Evolutionary conservation across 2,113 vertebrate genomes (phyloP).

Genomic region (Bostrychus sinensis): DNA sequence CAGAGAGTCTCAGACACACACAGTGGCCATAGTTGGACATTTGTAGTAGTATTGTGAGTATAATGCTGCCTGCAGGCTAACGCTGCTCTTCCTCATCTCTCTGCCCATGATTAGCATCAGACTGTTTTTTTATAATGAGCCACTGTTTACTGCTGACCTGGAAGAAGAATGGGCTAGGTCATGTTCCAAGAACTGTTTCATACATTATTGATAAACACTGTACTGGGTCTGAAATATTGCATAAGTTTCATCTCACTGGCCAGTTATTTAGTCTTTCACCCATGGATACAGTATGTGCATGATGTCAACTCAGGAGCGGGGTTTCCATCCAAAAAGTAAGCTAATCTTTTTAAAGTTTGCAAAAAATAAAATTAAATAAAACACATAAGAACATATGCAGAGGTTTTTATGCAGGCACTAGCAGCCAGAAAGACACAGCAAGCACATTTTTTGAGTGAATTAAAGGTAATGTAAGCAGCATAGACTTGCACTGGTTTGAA

Average conservation of each 20-base stretch:
- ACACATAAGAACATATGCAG: too few species aligned
- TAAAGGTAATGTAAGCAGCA: too few species aligned
- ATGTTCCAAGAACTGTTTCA: slow-evolving; percentile 14
- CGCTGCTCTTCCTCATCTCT: slow-evolving; percentile 6
- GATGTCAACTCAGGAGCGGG: background rate
- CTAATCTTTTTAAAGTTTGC: too few species aligned
- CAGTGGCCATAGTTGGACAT: background rate
- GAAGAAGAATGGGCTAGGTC: slow-evolving; percentile 36
- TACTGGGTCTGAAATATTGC: background rate
- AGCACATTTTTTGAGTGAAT: too few species aligned
- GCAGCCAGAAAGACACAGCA: too few species aligned
- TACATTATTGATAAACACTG: background rate
- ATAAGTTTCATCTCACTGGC: background rate
- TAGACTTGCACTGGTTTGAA: too few species aligned
- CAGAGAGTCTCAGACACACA: background rate
- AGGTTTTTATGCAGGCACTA: too few species aligned
- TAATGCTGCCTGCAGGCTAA: slow-evolving; percentile 46
- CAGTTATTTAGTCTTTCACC: background rate
- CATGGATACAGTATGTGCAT: background rate
- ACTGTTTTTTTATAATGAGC: slow-evolving; percentile 51
- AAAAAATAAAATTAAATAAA: too few species aligned
- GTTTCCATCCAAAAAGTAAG: background rate
- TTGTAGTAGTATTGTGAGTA: slow-evolving; percentile 23
- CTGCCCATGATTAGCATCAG: slow-evolving; percentile 45
- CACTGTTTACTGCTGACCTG: slow-evolving; percentile 49